Evolutionary conservation across 2,888 invertebrate species (phyloP).

Genomic region (Hemithea aestivaria): DNA sequence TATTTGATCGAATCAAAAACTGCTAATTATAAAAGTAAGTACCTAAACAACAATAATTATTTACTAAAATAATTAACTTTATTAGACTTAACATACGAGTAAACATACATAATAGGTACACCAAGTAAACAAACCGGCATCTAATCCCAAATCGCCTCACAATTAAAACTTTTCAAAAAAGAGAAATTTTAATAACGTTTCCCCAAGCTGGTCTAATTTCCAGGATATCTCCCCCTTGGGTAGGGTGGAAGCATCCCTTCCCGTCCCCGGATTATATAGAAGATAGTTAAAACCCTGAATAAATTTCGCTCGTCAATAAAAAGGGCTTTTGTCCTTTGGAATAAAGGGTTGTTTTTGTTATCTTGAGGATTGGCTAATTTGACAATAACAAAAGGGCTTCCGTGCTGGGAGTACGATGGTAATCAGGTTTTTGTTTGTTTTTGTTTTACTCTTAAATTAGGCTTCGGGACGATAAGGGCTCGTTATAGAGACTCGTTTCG

Average conservation of each 20-base stretch:
- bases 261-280: constrained; percentile 58
- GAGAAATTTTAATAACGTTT: constrained; percentile 21
- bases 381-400: constrained; percentile 76
- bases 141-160: constrained; percentile 16
- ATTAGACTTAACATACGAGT: too few relatives aligned
- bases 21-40: too few relatives aligned
- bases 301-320: constrained; percentile 73
- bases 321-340: constrained; percentile 68
- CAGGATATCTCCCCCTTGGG: constrained; percentile 41
- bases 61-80: too few relatives aligned
- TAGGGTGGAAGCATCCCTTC: constrained; percentile 26
- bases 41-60: too few relatives aligned
- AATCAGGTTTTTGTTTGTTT: constrained; percentile 57
- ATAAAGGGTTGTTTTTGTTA: constrained; percentile 77
- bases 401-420: constrained; percentile 68
- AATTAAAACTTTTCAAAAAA: constrained; percentile 21
- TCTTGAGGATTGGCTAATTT: constrained; percentile 80
- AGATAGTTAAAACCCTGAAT: constrained; percentile 77
- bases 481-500: too few relatives aligned
- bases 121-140: constrained; percentile 14
- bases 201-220: constrained; percentile 36
- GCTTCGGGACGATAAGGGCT: constrained; percentile 22
- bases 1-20: too few relatives aligned
- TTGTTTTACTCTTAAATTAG: constrained; percentile 34
- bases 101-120: too few relatives aligned